phyloP scores from a whole-genome alignment of 2,113 vertebrate species.

The Paradoxurus hermaphroditus region DNA sequence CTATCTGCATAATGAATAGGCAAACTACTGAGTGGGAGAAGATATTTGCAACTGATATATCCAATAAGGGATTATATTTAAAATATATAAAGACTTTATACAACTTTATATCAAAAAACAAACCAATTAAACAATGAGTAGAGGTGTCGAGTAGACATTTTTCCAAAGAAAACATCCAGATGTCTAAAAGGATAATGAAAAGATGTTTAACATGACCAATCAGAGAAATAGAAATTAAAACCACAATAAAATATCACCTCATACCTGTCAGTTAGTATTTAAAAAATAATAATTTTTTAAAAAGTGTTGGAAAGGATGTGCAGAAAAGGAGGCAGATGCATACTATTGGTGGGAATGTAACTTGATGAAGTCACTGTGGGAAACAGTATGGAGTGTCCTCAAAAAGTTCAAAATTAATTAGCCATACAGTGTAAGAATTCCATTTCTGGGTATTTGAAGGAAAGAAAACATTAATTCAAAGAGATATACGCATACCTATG shows the following conservation, averaged over 20 bases:
- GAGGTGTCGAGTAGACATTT: background rate
- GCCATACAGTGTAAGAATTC: background rate
- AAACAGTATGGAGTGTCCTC: background rate
- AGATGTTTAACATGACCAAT: background rate
- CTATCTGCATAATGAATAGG: background rate
- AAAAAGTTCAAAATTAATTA: background rate
- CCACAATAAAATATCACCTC: background rate
- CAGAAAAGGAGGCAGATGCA: background rate
- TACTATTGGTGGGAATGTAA: background rate
- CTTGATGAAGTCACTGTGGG: background rate
- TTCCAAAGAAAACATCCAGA: background rate
- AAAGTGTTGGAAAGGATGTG: background rate
- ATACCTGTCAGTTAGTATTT: background rate
- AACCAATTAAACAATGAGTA: background rate
- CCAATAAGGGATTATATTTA: background rate
- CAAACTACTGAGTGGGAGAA: background rate
- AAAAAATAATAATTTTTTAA: background rate
- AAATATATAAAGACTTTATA: background rate
- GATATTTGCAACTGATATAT: background rate
- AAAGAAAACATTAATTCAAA: background rate
- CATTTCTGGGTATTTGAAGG: background rate
- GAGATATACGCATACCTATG: background rate
- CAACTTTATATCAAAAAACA: background rate
- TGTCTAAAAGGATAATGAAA: background rate
- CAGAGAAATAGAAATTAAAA: background rate